Conservation (phyloP, 2,797 vertebrate genomes). For the Macroramphosus scolopax region DNA sequence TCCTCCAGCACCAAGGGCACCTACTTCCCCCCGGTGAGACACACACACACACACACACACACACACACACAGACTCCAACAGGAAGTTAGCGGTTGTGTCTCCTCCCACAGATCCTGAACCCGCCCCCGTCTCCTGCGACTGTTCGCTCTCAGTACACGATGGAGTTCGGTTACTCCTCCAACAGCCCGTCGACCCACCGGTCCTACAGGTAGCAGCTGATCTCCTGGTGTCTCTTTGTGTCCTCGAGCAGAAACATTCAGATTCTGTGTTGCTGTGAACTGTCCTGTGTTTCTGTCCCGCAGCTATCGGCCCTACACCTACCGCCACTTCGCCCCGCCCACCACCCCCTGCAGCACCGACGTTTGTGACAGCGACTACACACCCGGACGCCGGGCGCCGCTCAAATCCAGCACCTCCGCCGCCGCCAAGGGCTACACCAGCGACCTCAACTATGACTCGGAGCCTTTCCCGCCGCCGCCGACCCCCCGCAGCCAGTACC, state of each 20-base stretch:
- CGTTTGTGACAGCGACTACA: slow-evolving; percentile 96
- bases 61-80: neutral
- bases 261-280: too few relatives aligned
- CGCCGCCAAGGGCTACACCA: slow-evolving; percentile 87
- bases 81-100: neutral
- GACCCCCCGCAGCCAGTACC: slow-evolving; percentile 94
- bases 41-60: neutral
- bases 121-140: slow-evolving; percentile 96
- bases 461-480: slow-evolving; percentile 95
- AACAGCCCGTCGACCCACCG: slow-evolving; percentile 97
- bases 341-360: slow-evolving; percentile 98
- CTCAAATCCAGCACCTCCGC: slow-evolving; percentile 77
- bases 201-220: slow-evolving; percentile 89
- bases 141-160: slow-evolving; percentile 93
- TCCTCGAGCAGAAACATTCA: too few relatives aligned
- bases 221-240: neutral
- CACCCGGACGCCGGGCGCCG: slow-evolving; percentile 84
- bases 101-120: slow-evolving; percentile 88
- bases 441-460: slow-evolving; percentile 96
- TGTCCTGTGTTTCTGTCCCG: neutral
- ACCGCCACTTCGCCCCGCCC: slow-evolving; percentile 94
- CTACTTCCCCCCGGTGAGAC: slow-evolving; percentile 92
- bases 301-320: slow-evolving; percentile 94
- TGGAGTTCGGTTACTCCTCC: slow-evolving; percentile 97
- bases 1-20: slow-evolving; percentile 97